Base-by-base conservation (phyloP, 1,140 invertebrate species). In the Cydia pomonella region DNA sequence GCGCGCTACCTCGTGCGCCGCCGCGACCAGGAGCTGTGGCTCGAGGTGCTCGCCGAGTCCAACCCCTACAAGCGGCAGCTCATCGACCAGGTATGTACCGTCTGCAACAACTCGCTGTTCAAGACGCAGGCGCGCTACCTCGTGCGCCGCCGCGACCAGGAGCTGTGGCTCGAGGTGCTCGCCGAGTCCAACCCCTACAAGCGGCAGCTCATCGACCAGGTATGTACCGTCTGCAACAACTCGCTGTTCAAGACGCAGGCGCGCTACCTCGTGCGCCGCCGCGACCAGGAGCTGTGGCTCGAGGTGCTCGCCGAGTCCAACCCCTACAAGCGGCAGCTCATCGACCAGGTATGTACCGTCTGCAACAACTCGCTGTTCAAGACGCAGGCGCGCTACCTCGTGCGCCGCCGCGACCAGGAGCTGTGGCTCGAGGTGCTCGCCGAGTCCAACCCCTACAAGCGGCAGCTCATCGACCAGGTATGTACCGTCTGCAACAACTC, bases 311-410 rank as follows among this genome's bases (percentile, higher is more conserved):
- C 96, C 73, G 99, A 99, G 93, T 95, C 95, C 73, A 99, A 99
- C 94, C 98, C 98, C 13, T 99, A 96, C 93, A 96, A 99, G 84
- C 94, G 99, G 74, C 98, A 99, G 93, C 94, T 99, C 63, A 99
- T 99, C 87, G 96, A n/a, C n/a, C n/a, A n/a, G n/a, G n/a, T n/a
- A n/a, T n/a, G n/a, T n/a, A n/a, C 98, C 85, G 98, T 99, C 7
- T 99, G 99, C 94, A 99, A 99, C 93, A 99, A 99, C 90, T 99
- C 98, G 18, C 94, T 99, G 77, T 99, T 99, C 94, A 99, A 99
- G 94, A 98, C 97, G 79, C 97, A 99, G 93, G 98, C 99, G 5
- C 95, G 99, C 63, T 99, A 99, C 92, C 94, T 99, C 77, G 99
- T 99, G 0, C 95, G 97, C 78, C 95, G 99, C 27, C 95, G 98